phyloP scores from a whole-genome alignment of 2,797 vertebrate genomes.

The Spinus pinus region DNA sequence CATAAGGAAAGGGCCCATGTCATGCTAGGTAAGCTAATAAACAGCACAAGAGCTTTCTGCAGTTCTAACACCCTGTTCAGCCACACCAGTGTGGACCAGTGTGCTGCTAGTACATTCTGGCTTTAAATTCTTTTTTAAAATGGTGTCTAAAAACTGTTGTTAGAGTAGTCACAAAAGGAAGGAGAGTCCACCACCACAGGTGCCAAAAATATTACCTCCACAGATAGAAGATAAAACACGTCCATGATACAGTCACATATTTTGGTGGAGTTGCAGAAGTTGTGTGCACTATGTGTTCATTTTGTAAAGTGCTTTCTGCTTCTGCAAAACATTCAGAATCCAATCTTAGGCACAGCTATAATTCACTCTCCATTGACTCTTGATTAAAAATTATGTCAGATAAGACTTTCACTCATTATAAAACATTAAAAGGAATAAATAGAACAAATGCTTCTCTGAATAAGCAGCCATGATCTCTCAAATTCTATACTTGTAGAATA shows the following conservation, averaged over 20 bases:
- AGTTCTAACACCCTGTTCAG: not conserved
- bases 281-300: not conserved
- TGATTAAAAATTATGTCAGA: not conserved
- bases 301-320: not conserved
- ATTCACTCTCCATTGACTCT: not conserved
- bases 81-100: not conserved
- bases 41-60: not conserved
- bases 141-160: rapidly evolving
- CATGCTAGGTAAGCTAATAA: not conserved
- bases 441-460: not conserved
- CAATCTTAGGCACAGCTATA: not conserved
- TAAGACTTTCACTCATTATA: not conserved
- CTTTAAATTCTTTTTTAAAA: not conserved
- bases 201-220: not conserved
- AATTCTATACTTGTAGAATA: not conserved
- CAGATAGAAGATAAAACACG: not conserved
- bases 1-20: rapidly evolving
- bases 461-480: not conserved
- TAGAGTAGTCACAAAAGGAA: not conserved
- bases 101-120: not conserved
- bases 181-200: not conserved
- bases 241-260: not conserved
- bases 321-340: not conserved
- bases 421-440: not conserved
- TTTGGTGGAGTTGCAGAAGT: not conserved